These are phyloP conservation scores for Saxidomus purpurata DNA, from an alignment of 1,140 invertebrate species.

Conservation along the genomic window DNA sequence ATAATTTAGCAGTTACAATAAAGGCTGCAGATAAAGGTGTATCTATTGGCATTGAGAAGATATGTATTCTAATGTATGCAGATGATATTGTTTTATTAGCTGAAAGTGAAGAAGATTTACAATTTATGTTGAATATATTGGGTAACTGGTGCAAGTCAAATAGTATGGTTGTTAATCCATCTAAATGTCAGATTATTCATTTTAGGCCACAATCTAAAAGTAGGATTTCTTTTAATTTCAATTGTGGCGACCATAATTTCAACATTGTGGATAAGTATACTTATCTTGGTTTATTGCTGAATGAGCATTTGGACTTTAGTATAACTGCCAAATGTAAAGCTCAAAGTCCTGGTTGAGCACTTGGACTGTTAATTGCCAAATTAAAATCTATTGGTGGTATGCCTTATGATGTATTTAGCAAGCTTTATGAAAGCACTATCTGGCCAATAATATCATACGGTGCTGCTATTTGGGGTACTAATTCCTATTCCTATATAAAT, in stretches of 20 bases:
- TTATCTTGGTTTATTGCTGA: conserved; percentile 10
- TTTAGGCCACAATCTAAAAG: conserved; percentile 1
- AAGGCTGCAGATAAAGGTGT: conserved; percentile 15
- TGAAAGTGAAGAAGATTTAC: conserved; percentile 18
- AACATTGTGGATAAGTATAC: conserved; percentile 20
- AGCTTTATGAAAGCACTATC: conserved; percentile 8
- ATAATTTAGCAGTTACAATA: conserved; percentile 4
- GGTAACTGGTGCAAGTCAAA: conserved; percentile 1
- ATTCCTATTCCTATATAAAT: background rate
- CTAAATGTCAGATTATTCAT: conserved; percentile 20
- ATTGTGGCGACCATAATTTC: background rate
- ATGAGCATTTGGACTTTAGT: conserved; percentile 7
- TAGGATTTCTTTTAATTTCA: conserved; percentile 41
- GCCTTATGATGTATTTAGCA: conserved; percentile 6
- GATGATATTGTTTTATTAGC: conserved; percentile 11
- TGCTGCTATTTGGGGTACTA: conserved; percentile 33
- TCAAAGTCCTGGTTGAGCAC: conserved; percentile 7
- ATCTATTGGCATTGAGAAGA: background rate
- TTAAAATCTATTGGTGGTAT: conserved; percentile 17
- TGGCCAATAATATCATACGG: conserved; percentile 5
- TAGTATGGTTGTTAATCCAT: conserved; percentile 9
- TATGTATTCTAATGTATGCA: conserved; percentile 23
- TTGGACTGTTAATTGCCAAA: conserved; percentile 30
- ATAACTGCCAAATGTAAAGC: conserved; percentile 6
- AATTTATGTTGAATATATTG: conserved; percentile 25